Conservation (phyloP, 2,888 invertebrate genomes). For the Neoitamus cyanurus region DNA sequence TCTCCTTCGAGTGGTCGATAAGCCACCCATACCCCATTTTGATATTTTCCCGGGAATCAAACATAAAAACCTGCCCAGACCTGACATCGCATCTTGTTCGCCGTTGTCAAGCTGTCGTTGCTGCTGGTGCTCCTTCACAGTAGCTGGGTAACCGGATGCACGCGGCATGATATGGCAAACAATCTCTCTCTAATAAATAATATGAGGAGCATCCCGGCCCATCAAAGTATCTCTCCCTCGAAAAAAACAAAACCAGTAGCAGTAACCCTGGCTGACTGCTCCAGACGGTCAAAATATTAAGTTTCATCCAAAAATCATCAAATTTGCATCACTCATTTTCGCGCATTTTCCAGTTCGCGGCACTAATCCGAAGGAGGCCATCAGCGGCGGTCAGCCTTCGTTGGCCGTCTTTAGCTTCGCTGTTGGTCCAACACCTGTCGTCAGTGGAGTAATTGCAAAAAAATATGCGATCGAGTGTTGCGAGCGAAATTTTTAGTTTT, state of each 20-base stretch:
- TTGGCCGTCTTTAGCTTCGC: background rate
- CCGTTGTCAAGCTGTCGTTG: background rate
- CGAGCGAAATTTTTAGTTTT: background rate
- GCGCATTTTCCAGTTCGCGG: conserved; percentile 39
- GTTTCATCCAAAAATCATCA: conserved; percentile 40
- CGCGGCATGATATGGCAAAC: conserved; percentile 16
- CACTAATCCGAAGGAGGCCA: conserved; percentile 11
- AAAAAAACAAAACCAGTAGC: conserved; percentile 30
- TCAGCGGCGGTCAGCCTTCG: background rate
- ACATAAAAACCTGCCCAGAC: conserved; percentile 4
- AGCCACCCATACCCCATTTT: background rate
- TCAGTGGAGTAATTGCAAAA: background rate
- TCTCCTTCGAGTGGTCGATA: background rate
- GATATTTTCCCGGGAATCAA: background rate
- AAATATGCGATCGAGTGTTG: background rate
- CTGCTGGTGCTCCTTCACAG: background rate
- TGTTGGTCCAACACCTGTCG: conserved; percentile 40
- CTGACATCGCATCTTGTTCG: background rate
- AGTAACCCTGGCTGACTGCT: background rate
- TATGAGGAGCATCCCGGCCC: background rate
- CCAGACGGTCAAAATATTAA: conserved; percentile 38
- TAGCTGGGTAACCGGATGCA: conserved; percentile 37
- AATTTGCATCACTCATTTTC: conserved; percentile 38
- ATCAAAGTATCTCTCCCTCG: background rate
- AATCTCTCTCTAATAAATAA: background rate